Evolutionary conservation across 2,797 vertebrate species (phyloP).

Genomic region (Setipinna tenuifilis): DNA sequence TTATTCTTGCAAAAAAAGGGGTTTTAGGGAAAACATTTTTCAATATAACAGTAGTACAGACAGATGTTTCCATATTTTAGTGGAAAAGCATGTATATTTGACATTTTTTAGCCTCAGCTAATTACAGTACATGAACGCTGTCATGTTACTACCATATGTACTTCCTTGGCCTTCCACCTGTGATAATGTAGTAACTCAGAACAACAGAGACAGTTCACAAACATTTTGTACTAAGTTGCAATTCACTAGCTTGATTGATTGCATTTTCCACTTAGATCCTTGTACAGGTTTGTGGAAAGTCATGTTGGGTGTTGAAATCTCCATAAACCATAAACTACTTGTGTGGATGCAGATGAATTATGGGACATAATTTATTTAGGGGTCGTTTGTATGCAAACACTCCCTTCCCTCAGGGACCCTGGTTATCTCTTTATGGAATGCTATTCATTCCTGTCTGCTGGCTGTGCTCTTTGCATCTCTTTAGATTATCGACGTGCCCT

Average conservation of each 20-base stretch:
- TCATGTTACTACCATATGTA: background rate
- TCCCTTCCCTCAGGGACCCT: background rate
- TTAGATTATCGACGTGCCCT: background rate
- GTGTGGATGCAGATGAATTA: background rate
- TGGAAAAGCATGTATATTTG: background rate
- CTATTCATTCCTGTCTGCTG: slow-evolving; percentile 4
- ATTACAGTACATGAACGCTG: background rate
- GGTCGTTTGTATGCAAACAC: background rate
- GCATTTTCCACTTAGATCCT: background rate
- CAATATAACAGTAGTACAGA: background rate
- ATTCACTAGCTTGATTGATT: background rate
- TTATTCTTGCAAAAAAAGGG: background rate
- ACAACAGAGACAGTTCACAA: background rate
- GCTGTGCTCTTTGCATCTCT: slow-evolving; percentile 9
- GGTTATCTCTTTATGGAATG: background rate
- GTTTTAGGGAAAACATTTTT: background rate
- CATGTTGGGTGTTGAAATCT: background rate
- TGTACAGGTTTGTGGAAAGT: slow-evolving; percentile 8
- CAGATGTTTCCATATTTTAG: background rate
- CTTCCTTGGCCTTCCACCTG: background rate
- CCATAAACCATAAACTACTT: background rate
- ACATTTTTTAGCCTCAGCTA: background rate
- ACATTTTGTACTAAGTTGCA: background rate
- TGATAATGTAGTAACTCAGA: background rate
- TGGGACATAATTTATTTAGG: background rate